These are phyloP conservation scores for Leucoraja erinaceus DNA, from an alignment of 2,113 vertebrate species.

Conservation along the genomic window DNA sequence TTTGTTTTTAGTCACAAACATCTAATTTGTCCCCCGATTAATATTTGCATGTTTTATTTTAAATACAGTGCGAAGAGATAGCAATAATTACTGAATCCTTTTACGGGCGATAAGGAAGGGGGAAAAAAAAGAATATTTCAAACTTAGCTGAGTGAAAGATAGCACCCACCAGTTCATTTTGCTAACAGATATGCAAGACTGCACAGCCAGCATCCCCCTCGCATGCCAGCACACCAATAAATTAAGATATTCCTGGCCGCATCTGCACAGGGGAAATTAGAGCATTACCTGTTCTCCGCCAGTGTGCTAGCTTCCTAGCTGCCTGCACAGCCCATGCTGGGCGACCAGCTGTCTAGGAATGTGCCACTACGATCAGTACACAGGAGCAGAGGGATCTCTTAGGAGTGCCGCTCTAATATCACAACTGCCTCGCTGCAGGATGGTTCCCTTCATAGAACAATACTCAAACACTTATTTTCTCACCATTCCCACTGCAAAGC, in stretches of 20 bases:
- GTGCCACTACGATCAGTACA: slow-evolving; percentile 75
- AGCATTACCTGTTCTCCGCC: slow-evolving; percentile 79
- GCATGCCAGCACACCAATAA: slow-evolving; percentile 81
- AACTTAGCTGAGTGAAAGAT: slow-evolving; percentile 63
- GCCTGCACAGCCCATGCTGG: slow-evolving; percentile 77
- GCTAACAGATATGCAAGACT: slow-evolving; percentile 71
- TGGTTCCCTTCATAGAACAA: slow-evolving; percentile 70
- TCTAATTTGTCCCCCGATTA: slow-evolving; percentile 13
- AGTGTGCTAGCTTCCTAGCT: slow-evolving; percentile 72
- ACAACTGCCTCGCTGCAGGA: slow-evolving; percentile 70
- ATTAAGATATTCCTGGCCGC: slow-evolving; percentile 85
- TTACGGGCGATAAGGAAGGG: slow-evolving; percentile 65
- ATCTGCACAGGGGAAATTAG: slow-evolving; percentile 82
- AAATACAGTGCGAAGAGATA: not conserved
- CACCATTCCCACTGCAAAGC: slow-evolving; percentile 45
- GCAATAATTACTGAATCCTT: slow-evolving; percentile 34
- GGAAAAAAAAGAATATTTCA: slow-evolving; percentile 57
- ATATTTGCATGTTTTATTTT: not conserved
- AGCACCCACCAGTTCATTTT: slow-evolving; percentile 65
- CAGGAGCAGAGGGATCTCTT: slow-evolving; percentile 73
- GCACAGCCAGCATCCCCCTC: slow-evolving; percentile 67
- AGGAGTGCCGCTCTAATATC: slow-evolving; percentile 72
- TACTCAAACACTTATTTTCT: slow-evolving; percentile 62
- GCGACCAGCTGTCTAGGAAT: slow-evolving; percentile 81
- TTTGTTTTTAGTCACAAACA: not conserved